Conservation (phyloP, 1,140 invertebrate genomes). For the Cydia fagiglandana region DNA sequence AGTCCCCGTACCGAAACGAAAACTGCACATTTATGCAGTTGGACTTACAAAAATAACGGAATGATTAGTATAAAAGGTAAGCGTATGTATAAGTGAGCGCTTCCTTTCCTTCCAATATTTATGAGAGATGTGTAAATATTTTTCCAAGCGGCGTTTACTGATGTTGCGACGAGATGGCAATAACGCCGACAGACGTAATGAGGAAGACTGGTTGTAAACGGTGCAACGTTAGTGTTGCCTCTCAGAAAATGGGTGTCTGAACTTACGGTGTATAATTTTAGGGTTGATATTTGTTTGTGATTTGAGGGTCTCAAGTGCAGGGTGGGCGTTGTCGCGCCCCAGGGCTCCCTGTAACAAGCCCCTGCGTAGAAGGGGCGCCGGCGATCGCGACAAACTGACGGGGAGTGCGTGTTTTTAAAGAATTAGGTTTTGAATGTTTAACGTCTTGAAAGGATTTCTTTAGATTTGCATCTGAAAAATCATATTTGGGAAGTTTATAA, state of each 20-base stretch:
- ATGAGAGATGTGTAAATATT: constrained; percentile 64
- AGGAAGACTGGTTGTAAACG: constrained; percentile 65
- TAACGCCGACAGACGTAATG: constrained; percentile 72
- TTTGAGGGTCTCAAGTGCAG: constrained; percentile 40
- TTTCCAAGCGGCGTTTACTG: constrained; percentile 64
- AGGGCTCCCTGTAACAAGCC: constrained; percentile 66
- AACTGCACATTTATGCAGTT: constrained; percentile 4
- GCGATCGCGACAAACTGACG: constrained; percentile 55
- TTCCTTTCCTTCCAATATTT: constrained; percentile 54
- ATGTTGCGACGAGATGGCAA: constrained; percentile 65
- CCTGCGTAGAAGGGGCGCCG: constrained; percentile 57
- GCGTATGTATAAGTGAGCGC: constrained; percentile 40
- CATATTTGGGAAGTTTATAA: background rate
- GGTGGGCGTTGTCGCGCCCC: constrained; percentile 48
- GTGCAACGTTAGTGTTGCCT: constrained; percentile 39
- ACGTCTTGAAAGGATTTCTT: constrained; percentile 11
- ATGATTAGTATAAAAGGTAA: constrained; percentile 43
- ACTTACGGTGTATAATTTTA: constrained; percentile 40
- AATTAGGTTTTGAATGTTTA: constrained; percentile 58
- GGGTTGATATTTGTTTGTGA: constrained; percentile 52
- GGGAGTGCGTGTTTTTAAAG: constrained; percentile 56
- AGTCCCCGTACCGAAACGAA: background rate
- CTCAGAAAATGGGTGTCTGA: constrained; percentile 33
- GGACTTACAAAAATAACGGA: constrained; percentile 34
- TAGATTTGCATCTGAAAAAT: background rate